Base-by-base conservation (phyloP, 1,140 invertebrate genomes). In the Drosophila chauvacae region DNA sequence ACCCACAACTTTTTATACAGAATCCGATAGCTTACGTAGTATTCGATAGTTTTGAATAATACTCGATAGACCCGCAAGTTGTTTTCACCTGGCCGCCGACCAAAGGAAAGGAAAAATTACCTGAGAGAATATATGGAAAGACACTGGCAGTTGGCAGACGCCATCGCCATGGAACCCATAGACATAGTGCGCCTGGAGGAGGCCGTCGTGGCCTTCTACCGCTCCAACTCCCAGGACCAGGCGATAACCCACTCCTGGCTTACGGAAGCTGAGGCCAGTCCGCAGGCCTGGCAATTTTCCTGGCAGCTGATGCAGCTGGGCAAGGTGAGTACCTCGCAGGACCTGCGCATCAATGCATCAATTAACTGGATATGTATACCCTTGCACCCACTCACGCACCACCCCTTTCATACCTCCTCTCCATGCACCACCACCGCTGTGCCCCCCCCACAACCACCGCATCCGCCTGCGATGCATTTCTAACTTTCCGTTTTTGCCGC, bases 251-350 rank as follows among this genome's bases (percentile, higher is more conserved):
- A 98, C 92, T 93, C 96, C 20, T 97, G 96, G 96, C 94, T 98
- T 33, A 96, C 96, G 47, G 94, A 95, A 63, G 96, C 96, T 26
- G 97, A 98, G 93, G 94, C 95, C 64, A 97, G 96, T 30, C 94
- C 95, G 11, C 95, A 97, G 93, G 97, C 97, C 33, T 98, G 97
- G 97, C 95, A 94, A 76, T 97, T 98, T 93, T 95, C 97, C 2
- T 98, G 97, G 97, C 95, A 97, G 63, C 93, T 98, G 23, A 94
- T 98, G 73, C 94, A 95, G 87, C 94, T 96, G 11, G 94, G 95
- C 60, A 97, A 97, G 94, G 97, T 95, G 93, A 91, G 44, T 44
- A 80, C 35, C 37, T 61, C 58, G 48, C 63, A 77, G 64, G 74
- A 78, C 74, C 74, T 77, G 74, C 55, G 72, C 56, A 63, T 75